Conservation (phyloP, 2,888 invertebrate genomes). For the Dorcus parallelipipedus region DNA sequence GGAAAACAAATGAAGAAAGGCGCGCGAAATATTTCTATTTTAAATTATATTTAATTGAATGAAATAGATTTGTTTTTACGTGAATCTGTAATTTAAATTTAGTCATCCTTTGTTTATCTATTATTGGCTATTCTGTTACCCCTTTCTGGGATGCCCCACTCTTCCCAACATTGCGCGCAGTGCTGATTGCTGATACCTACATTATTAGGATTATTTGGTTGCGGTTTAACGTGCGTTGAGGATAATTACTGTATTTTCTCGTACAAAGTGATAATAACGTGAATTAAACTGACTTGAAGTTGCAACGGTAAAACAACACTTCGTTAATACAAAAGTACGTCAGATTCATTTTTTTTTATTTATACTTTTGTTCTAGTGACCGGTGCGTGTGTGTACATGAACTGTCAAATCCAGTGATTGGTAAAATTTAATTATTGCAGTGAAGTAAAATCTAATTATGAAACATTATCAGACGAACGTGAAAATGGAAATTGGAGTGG, state of each 20-base stretch:
- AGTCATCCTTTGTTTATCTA: constrained; percentile 25
- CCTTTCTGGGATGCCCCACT: constrained; percentile 12
- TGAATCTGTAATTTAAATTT: constrained; percentile 19
- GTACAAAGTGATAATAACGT: too few relatives aligned
- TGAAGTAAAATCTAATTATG: background rate
- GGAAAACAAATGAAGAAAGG: too few relatives aligned
- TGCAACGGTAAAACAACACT: background rate
- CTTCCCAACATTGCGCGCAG: constrained; percentile 11
- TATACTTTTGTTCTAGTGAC: background rate
- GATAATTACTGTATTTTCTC: too few relatives aligned
- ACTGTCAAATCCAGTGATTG: constrained; percentile 18
- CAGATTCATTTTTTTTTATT: background rate
- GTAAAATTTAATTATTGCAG: constrained; percentile 6
- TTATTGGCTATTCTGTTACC: constrained; percentile 17
- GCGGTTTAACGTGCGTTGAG: constrained; percentile 1
- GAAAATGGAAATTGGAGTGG: background rate
- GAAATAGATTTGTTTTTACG: background rate
- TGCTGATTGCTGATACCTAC: background rate
- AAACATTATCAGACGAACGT: background rate
- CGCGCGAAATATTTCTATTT: too few relatives aligned
- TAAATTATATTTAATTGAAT: too few relatives aligned
- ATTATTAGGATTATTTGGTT: constrained; percentile 5
- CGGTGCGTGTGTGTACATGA: constrained; percentile 5
- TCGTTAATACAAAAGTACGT: background rate
- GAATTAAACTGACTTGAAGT: too few relatives aligned